Conservation (phyloP, 23 tunicate genomes). For the Clavelina lepadiformis region DNA sequence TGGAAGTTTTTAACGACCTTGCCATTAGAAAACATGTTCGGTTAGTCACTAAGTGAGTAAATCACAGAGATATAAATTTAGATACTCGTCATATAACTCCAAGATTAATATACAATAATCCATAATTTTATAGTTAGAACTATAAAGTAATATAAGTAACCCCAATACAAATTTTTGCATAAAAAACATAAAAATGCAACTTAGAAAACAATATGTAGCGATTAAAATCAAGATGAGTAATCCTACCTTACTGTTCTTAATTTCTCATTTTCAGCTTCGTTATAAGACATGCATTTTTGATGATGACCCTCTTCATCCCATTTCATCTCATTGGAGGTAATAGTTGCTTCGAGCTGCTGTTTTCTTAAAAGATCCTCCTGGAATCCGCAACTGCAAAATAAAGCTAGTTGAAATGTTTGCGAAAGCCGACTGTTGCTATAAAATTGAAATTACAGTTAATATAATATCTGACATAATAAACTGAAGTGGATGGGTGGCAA, state of each 20-base stretch:
- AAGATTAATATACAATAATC: too few relatives aligned
- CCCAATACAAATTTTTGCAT: too few relatives aligned
- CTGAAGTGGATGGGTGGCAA: constrained; percentile 3
- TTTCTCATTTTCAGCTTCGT: constrained; percentile 18
- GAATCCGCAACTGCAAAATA: constrained; percentile 24
- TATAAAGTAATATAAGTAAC: too few relatives aligned
- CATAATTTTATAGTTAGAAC: too few relatives aligned
- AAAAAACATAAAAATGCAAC: too few relatives aligned
- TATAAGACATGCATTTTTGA: constrained; percentile 33
- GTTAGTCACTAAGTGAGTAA: too few relatives aligned
- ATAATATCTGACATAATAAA: background rate
- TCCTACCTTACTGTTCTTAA: constrained; percentile 12
- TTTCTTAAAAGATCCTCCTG: constrained; percentile 38
- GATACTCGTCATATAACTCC: too few relatives aligned
- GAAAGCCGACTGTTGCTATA: background rate
- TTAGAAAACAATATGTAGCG: too few relatives aligned
- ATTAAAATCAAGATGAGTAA: background rate
- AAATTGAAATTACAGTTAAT: too few relatives aligned
- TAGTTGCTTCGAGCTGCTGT: background rate
- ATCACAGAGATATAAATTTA: too few relatives aligned
- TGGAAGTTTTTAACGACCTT: too few relatives aligned
- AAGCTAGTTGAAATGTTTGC: background rate
- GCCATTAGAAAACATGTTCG: too few relatives aligned
- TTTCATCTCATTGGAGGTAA: background rate
- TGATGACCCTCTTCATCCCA: constrained; percentile 58